A percentile compares a stretch with the other conserved stretches of the same genome.
Evolutionary conservation across 2,113 vertebrate genomes (phyloP).

Genomic region (Cygnus atratus): DNA sequence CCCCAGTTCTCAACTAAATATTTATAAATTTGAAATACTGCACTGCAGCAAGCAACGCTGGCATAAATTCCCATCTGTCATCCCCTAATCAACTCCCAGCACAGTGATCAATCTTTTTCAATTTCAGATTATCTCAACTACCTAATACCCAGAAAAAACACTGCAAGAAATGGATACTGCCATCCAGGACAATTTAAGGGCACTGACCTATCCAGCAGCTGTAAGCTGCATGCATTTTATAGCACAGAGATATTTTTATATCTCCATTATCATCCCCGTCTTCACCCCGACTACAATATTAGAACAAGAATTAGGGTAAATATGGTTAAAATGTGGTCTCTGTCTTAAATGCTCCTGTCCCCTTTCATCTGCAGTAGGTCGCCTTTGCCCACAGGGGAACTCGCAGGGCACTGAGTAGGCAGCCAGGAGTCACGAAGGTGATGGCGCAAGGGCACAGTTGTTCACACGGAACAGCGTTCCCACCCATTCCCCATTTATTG

Average conservation of each 20-base stretch:
- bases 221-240: accelerated
- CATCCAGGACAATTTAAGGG: background rate
- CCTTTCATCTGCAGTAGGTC: background rate
- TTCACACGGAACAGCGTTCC: background rate
- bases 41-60: background rate
- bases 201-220: background rate
- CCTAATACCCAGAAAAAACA: background rate
- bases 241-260: background rate
- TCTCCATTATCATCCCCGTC: background rate
- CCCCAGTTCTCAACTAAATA: constrained; percentile 24
- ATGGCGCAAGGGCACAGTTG: background rate
- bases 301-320: background rate
- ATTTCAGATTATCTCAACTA: constrained; percentile 26
- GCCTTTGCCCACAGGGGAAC: background rate
- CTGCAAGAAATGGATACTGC: background rate
- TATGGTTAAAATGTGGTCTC: background rate
- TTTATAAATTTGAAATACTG: constrained; percentile 48
- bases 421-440: background rate
- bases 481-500: background rate
- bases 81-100: constrained; percentile 40
- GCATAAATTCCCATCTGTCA: constrained; percentile 42
- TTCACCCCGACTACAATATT: background rate
- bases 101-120: constrained; percentile 21
- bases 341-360: background rate
- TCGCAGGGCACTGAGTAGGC: background rate